Evolutionary conservation across 2,797 vertebrate genomes (phyloP).

Genomic region (Poeciliopsis infans): DNA sequence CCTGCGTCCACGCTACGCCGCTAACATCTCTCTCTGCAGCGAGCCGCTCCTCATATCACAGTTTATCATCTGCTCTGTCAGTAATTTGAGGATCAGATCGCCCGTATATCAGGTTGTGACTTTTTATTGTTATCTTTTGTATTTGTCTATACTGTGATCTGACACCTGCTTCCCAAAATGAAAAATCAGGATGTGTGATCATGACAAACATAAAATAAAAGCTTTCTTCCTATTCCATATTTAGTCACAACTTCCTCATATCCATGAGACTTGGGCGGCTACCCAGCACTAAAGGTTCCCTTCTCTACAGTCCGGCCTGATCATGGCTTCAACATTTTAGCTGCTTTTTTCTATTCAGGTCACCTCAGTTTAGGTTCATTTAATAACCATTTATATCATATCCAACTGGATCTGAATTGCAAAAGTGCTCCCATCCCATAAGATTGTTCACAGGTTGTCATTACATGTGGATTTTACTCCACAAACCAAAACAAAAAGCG

Average conservation of each 20-base stretch:
- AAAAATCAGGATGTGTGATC: slow-evolving; percentile 84
- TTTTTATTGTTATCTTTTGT: slow-evolving; percentile 58
- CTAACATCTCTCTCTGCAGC: slow-evolving; percentile 9
- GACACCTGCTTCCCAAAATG: slow-evolving; percentile 82
- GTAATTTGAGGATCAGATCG: slow-evolving; percentile 13
- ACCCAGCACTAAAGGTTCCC: slow-evolving; percentile 74
- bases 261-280: slow-evolving; percentile 78
- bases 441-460: not conserved
- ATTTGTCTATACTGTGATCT: slow-evolving; percentile 68
- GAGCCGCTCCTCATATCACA: not conserved
- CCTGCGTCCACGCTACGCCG: slow-evolving; percentile 53
- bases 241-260: slow-evolving; percentile 86
- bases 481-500: not conserved
- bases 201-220: slow-evolving; percentile 81
- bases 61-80: not conserved
- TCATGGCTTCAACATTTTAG: slow-evolving; percentile 33
- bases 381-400: not conserved
- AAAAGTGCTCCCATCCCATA: not conserved
- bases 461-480: not conserved
- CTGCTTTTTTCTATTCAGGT: not conserved
- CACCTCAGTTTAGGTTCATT: not conserved
- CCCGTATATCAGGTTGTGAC: slow-evolving; percentile 4
- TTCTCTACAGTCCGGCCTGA: slow-evolving; percentile 54
- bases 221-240: slow-evolving; percentile 82
- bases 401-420: not conserved